These are phyloP conservation scores for Tinea trinotella DNA, from an alignment of 2,888 invertebrate genomes.

Conservation along the genomic window DNA sequence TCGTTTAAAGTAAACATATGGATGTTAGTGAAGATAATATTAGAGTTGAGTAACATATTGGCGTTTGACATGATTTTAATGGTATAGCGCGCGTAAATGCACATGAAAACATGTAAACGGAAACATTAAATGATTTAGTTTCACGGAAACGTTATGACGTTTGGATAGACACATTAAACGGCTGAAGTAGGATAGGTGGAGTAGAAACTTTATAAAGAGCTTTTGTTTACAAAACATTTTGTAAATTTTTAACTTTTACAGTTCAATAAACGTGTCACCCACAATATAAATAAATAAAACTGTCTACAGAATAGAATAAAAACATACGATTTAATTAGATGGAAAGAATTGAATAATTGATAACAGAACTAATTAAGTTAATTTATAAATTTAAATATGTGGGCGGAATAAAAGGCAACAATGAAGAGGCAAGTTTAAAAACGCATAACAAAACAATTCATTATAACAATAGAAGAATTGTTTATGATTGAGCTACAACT, in stretches of 20 bases:
- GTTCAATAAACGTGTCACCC: background rate
- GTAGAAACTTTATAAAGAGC: background rate
- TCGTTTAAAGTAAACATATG: slow-evolving; percentile 57
- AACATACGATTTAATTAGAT: background rate
- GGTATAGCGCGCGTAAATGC: slow-evolving; percentile 36
- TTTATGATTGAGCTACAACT: slow-evolving; percentile 41
- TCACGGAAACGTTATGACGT: slow-evolving; percentile 42
- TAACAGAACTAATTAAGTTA: slow-evolving; percentile 15
- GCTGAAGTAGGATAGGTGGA: slow-evolving; percentile 11
- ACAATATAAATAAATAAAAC: background rate
- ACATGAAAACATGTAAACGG: slow-evolving; percentile 43
- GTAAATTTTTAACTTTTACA: background rate
- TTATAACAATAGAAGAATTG: slow-evolving; percentile 59
- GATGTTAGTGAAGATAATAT: slow-evolving; percentile 46
- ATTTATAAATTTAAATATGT: slow-evolving; percentile 37
- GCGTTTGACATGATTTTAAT: slow-evolving; percentile 47
- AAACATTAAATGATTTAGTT: slow-evolving; percentile 55
- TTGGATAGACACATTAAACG: slow-evolving; percentile 28
- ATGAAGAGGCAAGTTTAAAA: slow-evolving; percentile 48
- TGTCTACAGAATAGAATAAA: background rate
- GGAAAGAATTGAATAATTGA: background rate
- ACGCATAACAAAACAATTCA: slow-evolving; percentile 56
- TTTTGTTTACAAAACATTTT: background rate
- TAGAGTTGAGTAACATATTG: slow-evolving; percentile 37
- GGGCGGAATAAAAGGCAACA: slow-evolving; percentile 53